These are phyloP conservation scores for Psilopsiagon aymara DNA, from an alignment of 2,113 vertebrate genomes.

Conservation along the genomic window DNA sequence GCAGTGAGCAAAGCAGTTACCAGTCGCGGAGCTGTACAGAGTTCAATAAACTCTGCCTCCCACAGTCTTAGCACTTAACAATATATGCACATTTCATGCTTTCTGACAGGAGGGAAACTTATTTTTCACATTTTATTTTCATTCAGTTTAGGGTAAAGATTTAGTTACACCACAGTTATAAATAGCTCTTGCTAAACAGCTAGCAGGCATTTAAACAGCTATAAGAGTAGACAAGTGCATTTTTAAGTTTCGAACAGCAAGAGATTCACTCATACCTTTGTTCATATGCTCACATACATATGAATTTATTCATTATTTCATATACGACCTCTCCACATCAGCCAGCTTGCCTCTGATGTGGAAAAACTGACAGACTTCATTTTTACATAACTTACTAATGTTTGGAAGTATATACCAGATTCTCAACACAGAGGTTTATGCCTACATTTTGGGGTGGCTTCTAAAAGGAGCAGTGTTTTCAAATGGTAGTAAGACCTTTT, in stretches of 20 bases:
- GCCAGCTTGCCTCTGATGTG: neutral
- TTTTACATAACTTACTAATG: neutral
- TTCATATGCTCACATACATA: neutral
- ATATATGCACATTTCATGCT: neutral
- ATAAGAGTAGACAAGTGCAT: neutral
- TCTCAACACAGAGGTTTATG: neutral
- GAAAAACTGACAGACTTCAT: neutral
- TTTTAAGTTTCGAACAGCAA: neutral
- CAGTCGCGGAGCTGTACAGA: neutral
- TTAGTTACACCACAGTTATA: neutral
- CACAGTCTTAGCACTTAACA: neutral
- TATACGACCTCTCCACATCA: neutral
- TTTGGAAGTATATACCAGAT: neutral
- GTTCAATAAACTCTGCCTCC: neutral
- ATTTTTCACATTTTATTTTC: neutral
- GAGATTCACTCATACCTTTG: neutral
- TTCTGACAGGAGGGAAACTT: neutral
- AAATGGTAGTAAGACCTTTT: neutral
- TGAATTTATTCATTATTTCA: neutral
- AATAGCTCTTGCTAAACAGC: neutral
- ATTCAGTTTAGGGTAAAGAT: neutral
- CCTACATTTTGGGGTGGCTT: rapidly evolving
- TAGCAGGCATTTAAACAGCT: neutral
- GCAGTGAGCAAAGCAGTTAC: conserved; percentile 18
- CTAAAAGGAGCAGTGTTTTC: neutral